These are phyloP conservation scores for Champsocephalus esox DNA, from an alignment of 2,797 vertebrate species.

Conservation along the genomic window DNA sequence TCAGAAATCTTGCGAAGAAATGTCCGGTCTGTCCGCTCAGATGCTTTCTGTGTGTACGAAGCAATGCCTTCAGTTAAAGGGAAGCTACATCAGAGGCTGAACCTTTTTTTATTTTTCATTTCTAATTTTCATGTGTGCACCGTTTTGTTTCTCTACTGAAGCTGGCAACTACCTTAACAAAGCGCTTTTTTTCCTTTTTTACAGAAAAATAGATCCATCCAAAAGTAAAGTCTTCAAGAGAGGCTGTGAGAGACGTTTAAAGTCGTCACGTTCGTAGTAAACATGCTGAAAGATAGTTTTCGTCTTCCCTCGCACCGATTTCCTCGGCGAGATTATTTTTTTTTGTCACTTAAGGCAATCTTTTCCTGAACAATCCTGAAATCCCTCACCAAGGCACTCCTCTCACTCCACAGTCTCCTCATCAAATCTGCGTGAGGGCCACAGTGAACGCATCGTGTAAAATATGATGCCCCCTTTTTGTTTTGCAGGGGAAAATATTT, in stretches of 20 bases:
- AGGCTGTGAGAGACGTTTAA: constrained; percentile 73
- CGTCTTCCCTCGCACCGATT: constrained; percentile 40
- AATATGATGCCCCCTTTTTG: constrained; percentile 46
- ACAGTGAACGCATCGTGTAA: constrained; percentile 75
- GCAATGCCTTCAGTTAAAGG: constrained; percentile 73
- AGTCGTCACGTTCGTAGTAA: constrained; percentile 77
- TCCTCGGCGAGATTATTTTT: constrained; percentile 47
- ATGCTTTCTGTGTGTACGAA: constrained; percentile 66
- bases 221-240: constrained; percentile 80
- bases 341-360: constrained; percentile 80
- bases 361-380: constrained; percentile 83
- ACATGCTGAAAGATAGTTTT: constrained; percentile 85
- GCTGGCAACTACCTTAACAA: constrained; percentile 80
- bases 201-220: constrained; percentile 85
- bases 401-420: constrained; percentile 64
- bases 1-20: constrained; percentile 61
- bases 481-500: constrained; percentile 44
- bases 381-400: constrained; percentile 84
- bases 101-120: constrained; percentile 48
- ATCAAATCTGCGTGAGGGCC: constrained; percentile 63
- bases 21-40: constrained; percentile 56
- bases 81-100: constrained; percentile 82
- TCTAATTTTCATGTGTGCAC: constrained; percentile 61
- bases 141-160: constrained; percentile 55
- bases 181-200: constrained; percentile 53